Evolutionary conservation across 2,797 vertebrate genomes (phyloP).

Genomic region (Antennarius maculatus): DNA sequence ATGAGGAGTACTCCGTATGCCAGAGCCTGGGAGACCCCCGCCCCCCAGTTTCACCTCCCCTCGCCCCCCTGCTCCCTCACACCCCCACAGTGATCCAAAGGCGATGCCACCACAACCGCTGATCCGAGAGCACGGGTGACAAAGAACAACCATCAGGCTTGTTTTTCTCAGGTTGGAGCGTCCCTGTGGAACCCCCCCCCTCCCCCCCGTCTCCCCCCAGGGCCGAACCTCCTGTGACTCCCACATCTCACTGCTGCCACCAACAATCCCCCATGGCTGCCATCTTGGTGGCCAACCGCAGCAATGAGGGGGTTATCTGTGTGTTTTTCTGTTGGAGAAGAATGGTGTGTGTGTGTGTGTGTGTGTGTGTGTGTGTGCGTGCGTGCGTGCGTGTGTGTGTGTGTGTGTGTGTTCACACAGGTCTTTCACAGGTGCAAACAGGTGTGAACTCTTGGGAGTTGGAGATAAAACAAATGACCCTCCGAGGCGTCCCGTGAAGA

Average conservation of each 20-base stretch:
- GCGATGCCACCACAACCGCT: background rate
- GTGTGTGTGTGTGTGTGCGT: too few species aligned
- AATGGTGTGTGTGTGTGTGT: too few species aligned
- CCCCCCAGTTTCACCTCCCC: background rate
- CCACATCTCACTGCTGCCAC: constrained; percentile 34
- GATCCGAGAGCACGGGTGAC: constrained; percentile 22
- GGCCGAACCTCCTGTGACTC: constrained; percentile 61
- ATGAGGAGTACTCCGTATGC: constrained; percentile 16
- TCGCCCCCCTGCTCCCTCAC: background rate
- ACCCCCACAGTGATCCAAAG: constrained; percentile 2
- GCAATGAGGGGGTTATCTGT: constrained; percentile 23
- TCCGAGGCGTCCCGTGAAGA: too few species aligned
- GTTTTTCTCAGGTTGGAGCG: constrained; percentile 75
- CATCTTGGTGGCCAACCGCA: constrained; percentile 31
- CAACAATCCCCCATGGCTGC: background rate
- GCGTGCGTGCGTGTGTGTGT: too few species aligned
- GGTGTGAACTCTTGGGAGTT: too few species aligned
- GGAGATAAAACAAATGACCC: too few species aligned
- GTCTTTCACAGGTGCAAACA: too few species aligned
- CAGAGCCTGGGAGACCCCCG: background rate
- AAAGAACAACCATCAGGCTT: constrained; percentile 61
- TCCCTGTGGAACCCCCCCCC: constrained; percentile 60
- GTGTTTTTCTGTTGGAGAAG: background rate
- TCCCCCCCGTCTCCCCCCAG: constrained; percentile 47
- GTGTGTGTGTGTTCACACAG: too few species aligned